phyloP scores from a whole-genome alignment of 2,113 vertebrate species.

The Xenus cinereus region DNA sequence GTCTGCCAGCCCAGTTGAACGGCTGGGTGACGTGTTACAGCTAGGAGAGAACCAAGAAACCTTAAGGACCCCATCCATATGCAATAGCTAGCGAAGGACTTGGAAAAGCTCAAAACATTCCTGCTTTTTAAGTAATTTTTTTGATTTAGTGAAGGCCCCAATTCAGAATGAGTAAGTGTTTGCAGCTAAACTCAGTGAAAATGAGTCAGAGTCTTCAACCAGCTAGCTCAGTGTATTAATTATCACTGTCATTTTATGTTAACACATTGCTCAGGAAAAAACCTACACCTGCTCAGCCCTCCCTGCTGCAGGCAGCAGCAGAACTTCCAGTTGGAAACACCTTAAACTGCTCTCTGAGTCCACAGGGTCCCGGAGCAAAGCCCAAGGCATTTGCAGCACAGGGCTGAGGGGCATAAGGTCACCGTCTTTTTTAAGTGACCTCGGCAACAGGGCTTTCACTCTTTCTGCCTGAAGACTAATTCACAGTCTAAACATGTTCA shows the following conservation, averaged over 20 bases:
- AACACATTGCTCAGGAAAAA: not conserved
- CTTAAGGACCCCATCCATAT: not conserved
- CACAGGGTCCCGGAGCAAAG: not conserved
- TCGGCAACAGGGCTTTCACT: not conserved
- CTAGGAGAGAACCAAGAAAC: not conserved
- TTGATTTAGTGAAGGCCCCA: not conserved
- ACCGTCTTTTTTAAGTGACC: not conserved
- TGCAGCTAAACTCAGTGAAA: not conserved
- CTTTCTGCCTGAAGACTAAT: not conserved
- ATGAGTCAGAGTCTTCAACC: not conserved
- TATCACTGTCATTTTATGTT: not conserved
- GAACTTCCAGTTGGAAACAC: not conserved
- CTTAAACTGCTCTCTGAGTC: not conserved
- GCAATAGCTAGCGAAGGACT: not conserved
- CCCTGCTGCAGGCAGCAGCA: not conserved
- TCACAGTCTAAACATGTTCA: not conserved
- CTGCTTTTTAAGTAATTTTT: not conserved
- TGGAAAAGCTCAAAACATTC: not conserved
- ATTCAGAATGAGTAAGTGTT: not conserved
- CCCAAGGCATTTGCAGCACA: not conserved
- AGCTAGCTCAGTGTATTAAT: not conserved
- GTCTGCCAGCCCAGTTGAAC: not conserved
- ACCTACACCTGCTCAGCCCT: not conserved
- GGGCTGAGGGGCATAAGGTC: not conserved
- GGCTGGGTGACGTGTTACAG: not conserved